These are phyloP conservation scores for Temnopleurus reevesii DNA, from an alignment of 53 echinoderm and acorn worm genomes.

Conservation along the genomic window DNA sequence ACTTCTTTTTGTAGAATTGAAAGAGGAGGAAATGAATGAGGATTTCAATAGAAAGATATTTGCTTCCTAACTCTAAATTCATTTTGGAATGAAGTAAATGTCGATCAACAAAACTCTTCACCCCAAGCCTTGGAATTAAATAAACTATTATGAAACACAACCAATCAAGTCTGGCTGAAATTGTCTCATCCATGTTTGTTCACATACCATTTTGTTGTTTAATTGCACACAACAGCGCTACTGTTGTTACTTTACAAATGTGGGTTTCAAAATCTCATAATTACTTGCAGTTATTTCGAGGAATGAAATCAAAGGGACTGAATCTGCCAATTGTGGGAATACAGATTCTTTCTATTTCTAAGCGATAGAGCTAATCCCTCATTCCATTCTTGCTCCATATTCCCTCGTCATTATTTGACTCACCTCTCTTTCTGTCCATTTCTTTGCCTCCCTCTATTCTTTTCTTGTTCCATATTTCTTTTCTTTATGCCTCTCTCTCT, in stretches of 20 bases:
- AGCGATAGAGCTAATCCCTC: conserved; percentile 11
- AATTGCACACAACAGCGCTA: not conserved
- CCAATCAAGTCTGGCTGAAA: not conserved
- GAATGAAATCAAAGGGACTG: conserved; percentile 2
- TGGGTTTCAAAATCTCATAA: not conserved
- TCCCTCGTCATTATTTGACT: not conserved
- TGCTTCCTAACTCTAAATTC: not conserved
- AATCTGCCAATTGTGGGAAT: not conserved
- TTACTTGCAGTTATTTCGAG: not conserved
- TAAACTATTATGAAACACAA: no score
- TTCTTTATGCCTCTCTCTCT: not conserved
- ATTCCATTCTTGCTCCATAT: not conserved
- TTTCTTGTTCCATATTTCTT: not conserved
- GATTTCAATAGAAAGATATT: not conserved
- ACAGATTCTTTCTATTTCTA: not conserved
- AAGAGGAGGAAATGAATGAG: not conserved
- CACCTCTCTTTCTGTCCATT: not conserved
- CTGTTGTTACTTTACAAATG: not conserved
- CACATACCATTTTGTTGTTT: not conserved
- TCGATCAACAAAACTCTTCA: no score
- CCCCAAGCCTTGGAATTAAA: no score
- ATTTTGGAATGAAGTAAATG: no score
- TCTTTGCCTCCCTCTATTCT: not conserved
- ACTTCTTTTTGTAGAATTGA: not conserved
- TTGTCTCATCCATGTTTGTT: not conserved